A percentile compares a stretch with the other conserved stretches of the same genome.
These are phyloP conservation scores for Tetraodon nigroviridis DNA, from an alignment of 2,113 vertebrate species.

Conservation along the genomic window DNA sequence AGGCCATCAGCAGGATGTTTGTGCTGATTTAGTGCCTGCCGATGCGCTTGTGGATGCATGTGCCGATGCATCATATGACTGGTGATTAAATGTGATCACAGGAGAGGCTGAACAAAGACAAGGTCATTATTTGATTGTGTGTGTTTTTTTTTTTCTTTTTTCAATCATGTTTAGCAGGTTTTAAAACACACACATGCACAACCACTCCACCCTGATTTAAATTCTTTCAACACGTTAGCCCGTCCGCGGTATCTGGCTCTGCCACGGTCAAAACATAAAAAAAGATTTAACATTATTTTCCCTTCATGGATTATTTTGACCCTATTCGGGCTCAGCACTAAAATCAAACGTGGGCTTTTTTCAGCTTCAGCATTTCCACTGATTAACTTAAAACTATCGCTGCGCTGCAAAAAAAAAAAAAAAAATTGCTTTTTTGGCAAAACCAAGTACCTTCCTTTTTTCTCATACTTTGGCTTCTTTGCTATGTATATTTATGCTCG, in stretches of 20 bases:
- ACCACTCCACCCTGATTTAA: conserved; percentile 9
- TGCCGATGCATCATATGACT: conserved; percentile 39
- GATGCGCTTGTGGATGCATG: conserved; percentile 22
- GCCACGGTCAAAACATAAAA: conserved; percentile 1
- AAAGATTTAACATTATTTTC: neutral
- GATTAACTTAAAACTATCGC: neutral
- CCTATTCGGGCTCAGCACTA: conserved; percentile 37
- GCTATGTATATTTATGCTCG: neutral
- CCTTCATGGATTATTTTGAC: conserved; percentile 28
- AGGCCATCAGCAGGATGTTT: conserved; percentile 46
- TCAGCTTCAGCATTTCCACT: conserved; percentile 22
- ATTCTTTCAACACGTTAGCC: neutral
- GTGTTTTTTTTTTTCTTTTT: conserved; percentile 2
- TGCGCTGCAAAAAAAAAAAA: conserved; percentile 8
- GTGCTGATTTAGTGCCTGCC: conserved; percentile 18
- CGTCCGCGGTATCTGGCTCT: conserved; percentile 4
- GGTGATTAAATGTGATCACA: conserved; percentile 45
- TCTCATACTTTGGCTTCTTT: neutral
- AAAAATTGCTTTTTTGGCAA: conserved; percentile 10
- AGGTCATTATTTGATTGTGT: conserved; percentile 34
- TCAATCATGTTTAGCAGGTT: conserved; percentile 9
- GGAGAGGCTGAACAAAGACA: conserved; percentile 11
- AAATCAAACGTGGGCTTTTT: conserved; percentile 2
- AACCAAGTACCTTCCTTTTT: neutral
- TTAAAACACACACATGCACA: conserved; percentile 6